Evolutionary conservation across 2,888 invertebrate genomes (phyloP), one percentile per base, ranked within the genome.

Genomic region (Macropis europaea): DNA sequence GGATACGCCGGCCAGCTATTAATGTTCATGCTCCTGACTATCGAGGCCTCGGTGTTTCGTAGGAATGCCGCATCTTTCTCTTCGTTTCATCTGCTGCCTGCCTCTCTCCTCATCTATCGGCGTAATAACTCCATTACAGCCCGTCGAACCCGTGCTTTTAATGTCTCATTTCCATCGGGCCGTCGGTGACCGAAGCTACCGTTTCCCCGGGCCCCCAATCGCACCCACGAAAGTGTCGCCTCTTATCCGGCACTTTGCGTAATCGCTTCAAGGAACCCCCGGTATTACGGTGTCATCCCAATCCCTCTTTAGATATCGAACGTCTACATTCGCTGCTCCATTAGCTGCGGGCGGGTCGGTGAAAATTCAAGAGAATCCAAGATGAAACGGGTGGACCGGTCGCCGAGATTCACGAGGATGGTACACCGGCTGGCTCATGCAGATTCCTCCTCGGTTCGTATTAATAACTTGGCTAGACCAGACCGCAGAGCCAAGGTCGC

Each of bases 71-170:
- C 36, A 7, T 53, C 17, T 40, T 48, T 28, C 22, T 28, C 15
- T 28, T 22, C 19, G 42, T 36, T 28, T 30, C 22, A 36, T 0
- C 24, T 26, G 5, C 3, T 11, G 5, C n/a, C 11, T 9, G 17
- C 38, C 22, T 0, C 17, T 30, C 48, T 3, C 17, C 36, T 63
- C 62, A 22, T 69, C 71, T 66, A 60, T 71, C 61, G 52, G 19
- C 40, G 66, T 70, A 71, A 74, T 72, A 72, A 72, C 73, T 74
- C 73, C 66, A 74, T 74, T 74, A 74, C 71, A 26, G 22, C 7
- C 56, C 4, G 9, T 26, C 60, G 38, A 19, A 56, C 26, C 48
- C 17, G 48, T 52, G 64, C 24, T 56, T 73, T 64, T 70, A 73
- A 70, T 60, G 73, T 64, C 70, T 73, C 63, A 63, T 63, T 73